Evolutionary conservation across 1,140 invertebrate species (phyloP).

Genomic region (Aphaenogaster floridana): DNA sequence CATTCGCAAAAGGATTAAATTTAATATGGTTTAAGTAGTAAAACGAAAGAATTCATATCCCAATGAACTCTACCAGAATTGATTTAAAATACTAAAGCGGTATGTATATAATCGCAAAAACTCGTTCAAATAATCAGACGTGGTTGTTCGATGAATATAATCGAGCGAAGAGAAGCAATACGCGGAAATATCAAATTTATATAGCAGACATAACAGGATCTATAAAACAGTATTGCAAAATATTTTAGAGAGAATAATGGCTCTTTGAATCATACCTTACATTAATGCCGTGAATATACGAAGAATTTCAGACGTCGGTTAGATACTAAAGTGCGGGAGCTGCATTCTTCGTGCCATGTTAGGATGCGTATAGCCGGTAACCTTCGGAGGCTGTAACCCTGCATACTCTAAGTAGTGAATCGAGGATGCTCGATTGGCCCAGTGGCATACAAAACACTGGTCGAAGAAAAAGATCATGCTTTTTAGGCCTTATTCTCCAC

Average conservation of each 20-base stretch:
- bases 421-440: slow-evolving; percentile 83
- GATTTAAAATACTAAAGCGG: not conserved
- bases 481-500: slow-evolving; percentile 86
- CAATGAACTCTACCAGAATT: not conserved
- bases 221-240: slow-evolving; percentile 5
- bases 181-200: slow-evolving; percentile 14
- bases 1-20: not conserved
- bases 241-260: not conserved
- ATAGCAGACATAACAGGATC: not conserved
- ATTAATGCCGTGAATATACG: not conserved
- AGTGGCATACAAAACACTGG: slow-evolving; percentile 85
- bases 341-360: slow-evolving; percentile 4
- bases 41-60: slow-evolving; percentile 1
- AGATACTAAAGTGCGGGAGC: slow-evolving; percentile 13
- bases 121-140: not conserved
- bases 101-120: not conserved
- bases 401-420: slow-evolving; percentile 68
- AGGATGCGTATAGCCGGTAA: slow-evolving; percentile 29
- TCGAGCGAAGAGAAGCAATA: not conserved
- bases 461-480: slow-evolving; percentile 78
- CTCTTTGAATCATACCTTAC: not conserved
- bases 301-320: slow-evolving; percentile 4
- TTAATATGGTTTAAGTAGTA: not conserved
- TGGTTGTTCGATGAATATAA: not conserved
- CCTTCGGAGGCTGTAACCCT: slow-evolving; percentile 63